Percentiles rank a stretch among this genome's conserved stretches.
Conservation (phyloP, 2,113 vertebrate species). For the Rhipidura dahli region DNA sequence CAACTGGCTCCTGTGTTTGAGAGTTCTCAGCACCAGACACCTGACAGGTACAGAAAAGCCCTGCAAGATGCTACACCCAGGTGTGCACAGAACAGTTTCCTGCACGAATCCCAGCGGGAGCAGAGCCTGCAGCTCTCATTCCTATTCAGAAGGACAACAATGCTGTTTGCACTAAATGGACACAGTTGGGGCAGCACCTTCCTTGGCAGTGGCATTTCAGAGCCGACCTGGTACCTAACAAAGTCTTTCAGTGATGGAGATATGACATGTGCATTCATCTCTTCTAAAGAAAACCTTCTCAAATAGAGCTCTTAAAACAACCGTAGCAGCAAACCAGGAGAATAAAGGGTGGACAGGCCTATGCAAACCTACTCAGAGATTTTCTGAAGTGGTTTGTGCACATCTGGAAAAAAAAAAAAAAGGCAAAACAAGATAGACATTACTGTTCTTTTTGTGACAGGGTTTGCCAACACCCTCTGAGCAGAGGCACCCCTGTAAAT, state of each 20-base stretch:
- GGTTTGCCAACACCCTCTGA: neutral
- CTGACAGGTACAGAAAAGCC: neutral
- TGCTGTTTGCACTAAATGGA: neutral
- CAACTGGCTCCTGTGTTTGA: neutral
- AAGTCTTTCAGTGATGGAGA: neutral
- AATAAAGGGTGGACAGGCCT: neutral
- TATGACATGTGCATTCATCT: neutral
- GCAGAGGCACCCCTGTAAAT: neutral
- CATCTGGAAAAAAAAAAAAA: conserved; percentile 14
- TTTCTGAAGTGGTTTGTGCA: conserved; percentile 44
- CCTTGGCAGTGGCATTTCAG: neutral
- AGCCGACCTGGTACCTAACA: neutral
- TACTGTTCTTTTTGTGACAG: neutral
- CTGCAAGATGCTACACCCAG: neutral
- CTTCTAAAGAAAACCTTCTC: conserved; percentile 38
- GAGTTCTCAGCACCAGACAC: neutral
- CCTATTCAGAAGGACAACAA: neutral
- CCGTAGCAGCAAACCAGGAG: neutral
- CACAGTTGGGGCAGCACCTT: neutral
- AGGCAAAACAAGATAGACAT: conserved; percentile 35
- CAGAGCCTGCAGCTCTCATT: neutral
- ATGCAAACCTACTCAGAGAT: conserved; percentile 18
- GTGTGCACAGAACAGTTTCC: neutral
- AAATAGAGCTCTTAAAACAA: neutral
- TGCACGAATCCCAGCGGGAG: neutral